A percentile compares a stretch with the other conserved stretches of the same genome.
These are phyloP conservation scores for Tortrix viridana DNA, from an alignment of 2,888 invertebrate species.

Conservation along the genomic window DNA sequence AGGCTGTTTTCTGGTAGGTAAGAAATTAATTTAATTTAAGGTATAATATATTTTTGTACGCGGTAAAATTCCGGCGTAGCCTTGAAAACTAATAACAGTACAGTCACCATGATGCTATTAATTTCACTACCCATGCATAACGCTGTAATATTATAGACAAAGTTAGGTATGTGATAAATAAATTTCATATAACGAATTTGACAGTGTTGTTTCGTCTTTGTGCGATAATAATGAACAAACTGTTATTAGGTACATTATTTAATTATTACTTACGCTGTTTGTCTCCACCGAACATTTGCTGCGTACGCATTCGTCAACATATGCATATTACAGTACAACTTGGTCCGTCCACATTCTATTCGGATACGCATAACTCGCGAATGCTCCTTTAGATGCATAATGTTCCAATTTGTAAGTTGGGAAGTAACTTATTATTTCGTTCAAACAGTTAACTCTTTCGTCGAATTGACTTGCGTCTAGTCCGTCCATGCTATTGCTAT, in stretches of 20 bases:
- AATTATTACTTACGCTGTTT: not conserved
- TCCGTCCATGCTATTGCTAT: conserved; percentile 19
- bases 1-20: too few relatives aligned
- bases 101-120: too few relatives aligned
- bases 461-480: conserved; percentile 11
- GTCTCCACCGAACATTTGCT: not conserved
- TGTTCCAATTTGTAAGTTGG: not conserved
- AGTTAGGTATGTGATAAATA: too few relatives aligned
- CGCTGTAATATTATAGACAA: too few relatives aligned
- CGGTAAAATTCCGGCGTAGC: too few relatives aligned
- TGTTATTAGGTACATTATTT: not conserved
- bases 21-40: too few relatives aligned
- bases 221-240: too few relatives aligned
- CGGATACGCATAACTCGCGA: not conserved
- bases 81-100: too few relatives aligned
- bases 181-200: too few relatives aligned
- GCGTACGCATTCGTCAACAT: not conserved
- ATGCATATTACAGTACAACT: not conserved
- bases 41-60: too few relatives aligned
- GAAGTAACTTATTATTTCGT: not conserved
- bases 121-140: too few relatives aligned
- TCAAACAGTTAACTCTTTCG: conserved; percentile 13
- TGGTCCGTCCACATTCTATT: not conserved
- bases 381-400: not conserved
- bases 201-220: too few relatives aligned